Evolutionary conservation across 1,140 invertebrate species (phyloP), one percentile per base, ranked within the genome.

Genomic region (Holcopasites calliopsidis): DNA sequence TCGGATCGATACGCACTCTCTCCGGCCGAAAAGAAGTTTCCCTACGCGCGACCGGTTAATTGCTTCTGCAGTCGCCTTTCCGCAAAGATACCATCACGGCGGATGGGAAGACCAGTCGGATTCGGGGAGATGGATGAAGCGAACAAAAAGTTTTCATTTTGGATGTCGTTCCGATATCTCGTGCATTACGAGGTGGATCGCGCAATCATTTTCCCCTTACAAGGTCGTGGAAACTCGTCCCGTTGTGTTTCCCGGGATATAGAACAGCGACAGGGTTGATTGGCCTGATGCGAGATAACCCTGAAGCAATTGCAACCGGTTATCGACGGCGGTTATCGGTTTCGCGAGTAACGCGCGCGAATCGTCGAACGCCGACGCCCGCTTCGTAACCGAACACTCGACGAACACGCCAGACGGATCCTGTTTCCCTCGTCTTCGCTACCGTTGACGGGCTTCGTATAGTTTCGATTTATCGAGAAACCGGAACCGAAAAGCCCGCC

Each of bases 401-500:
- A 28, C 38, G 42, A 42, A 18, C 83, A 18, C 33, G 58, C 44
- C 44, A 47, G 47, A 21, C 47, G 49, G 84, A 88, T 88, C 87
- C 87, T 86, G 85, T 88, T 89, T 88, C 88, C 86, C 85, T 76
- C 80, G 81, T 80, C 80, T 77, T 70, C 33, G 47, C 84, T 80
- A 82, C 84, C 60, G 86, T 88, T 88, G 83, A 84, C 83, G 85
- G 89, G 89, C 89, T 90, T 89, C 89, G 73, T 65, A 40, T 80
- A 75, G 87, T 89, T 90, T 90, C 89, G 88, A 90, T 89, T 89
- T 89, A 90, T 89, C 87, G 88, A 89, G 87, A 89, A 90, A 90
- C 88, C 86, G 87, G 86, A 90, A 89, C 86, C 88, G 85, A 78
- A 78, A 78, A 78, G 60, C 76, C 76, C 60, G 61, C 55, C 60